Base-by-base conservation (phyloP, 1,140 invertebrate species). In the Metopolophium dirhodum region DNA sequence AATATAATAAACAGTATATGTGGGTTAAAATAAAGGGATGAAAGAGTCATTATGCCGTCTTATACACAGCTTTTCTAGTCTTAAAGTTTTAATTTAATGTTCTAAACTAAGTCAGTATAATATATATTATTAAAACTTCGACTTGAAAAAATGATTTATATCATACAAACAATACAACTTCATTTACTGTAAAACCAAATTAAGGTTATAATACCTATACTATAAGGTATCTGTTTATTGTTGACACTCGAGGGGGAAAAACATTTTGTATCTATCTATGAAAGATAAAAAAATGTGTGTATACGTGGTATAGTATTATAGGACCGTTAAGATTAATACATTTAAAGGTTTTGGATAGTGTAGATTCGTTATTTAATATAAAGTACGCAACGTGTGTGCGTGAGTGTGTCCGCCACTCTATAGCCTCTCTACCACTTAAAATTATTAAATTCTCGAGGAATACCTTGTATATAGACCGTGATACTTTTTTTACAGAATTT, bases 11-110 rank as follows among this genome's bases (percentile, higher is more conserved):
- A 77, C 30, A 77, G 61, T 77, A 7, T 14, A 20, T n/a, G 30
- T 30, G 11, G 30, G 61, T n/a, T 68, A 68, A 68, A 30, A 77
- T n/a, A 35, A 77, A 77, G 61, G 30, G 30, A 77, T 35, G 6
- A n/a, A 77, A 77, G 61, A 77, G 61, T 77, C 61, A 77, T 77
- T 77, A 77, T 77, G 61, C 61, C n/a, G 30, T 77, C 61, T n/a
- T 77, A 54, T 54, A 77, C 61, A n/a, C 14, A 77, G 30, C n/a
- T 77, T 77, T 77, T 77, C 61, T 77, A 77, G 30, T 77, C 61
- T 77, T 77, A 77, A 77, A 77, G 61, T 77, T n/a, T 77, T 77
- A 77, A 77, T 77, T 77, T 77, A 77, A 77, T 77, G 61, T 77
- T 77, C 14, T 77, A 18, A 77, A 35, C 61, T 18, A n/a, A n/a